Conservation (phyloP, 2,113 vertebrate genomes). For the Callipepla californica region DNA sequence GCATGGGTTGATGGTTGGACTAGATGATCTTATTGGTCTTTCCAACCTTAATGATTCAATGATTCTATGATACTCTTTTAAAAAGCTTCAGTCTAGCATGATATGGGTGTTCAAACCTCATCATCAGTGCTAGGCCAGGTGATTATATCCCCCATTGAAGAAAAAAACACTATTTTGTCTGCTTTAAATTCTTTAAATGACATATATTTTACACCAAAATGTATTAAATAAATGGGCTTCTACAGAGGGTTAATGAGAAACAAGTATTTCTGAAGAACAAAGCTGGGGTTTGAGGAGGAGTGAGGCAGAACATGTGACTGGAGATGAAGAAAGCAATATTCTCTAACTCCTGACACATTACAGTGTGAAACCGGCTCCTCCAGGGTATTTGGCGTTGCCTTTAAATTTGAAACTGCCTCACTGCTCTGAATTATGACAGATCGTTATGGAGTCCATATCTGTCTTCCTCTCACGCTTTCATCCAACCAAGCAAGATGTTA, state of each 20-base stretch:
- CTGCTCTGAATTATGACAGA: conserved; percentile 23
- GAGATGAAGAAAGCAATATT: background rate
- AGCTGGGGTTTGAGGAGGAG: background rate
- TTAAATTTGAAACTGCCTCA: conserved; percentile 11
- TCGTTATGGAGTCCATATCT: conserved; percentile 13
- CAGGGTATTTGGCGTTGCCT: background rate
- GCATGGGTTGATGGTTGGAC: too few species aligned
- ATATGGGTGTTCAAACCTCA: background rate
- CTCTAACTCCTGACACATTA: background rate
- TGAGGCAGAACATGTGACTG: background rate
- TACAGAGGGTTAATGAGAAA: background rate
- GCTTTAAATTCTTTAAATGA: background rate
- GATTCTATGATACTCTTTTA: background rate
- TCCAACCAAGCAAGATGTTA: conserved; percentile 49
- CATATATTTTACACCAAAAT: background rate
- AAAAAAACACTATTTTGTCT: background rate
- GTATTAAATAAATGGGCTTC: background rate
- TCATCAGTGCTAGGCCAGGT: background rate
- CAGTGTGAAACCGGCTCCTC: background rate
- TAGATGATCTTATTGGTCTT: too few species aligned
- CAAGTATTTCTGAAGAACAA: background rate
- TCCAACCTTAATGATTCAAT: too few species aligned
- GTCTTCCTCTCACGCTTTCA: conserved; percentile 49
- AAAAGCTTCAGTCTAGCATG: background rate
- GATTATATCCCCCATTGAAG: background rate